Percentiles rank a stretch among this genome's conserved stretches.
Evolutionary conservation across 2,888 invertebrate genomes (phyloP).

Genomic region (Buathra laborator): DNA sequence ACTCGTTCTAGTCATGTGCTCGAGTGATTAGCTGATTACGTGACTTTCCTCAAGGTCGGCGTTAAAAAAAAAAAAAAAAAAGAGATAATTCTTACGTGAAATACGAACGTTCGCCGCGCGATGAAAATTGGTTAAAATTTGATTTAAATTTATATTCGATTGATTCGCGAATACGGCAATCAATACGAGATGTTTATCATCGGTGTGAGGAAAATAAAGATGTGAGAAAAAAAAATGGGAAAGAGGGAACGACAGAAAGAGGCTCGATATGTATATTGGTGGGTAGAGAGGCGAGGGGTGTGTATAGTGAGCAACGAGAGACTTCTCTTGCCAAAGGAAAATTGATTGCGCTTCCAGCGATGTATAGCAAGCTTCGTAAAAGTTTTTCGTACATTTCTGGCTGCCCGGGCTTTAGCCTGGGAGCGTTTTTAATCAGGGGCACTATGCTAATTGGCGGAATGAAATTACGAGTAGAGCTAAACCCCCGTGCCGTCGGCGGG

Average conservation of each 20-base stretch:
- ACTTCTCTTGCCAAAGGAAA: conserved; percentile 47
- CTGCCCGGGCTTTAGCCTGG: conserved; percentile 53
- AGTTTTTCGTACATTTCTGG: conserved; percentile 56
- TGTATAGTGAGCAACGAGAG: conserved; percentile 6
- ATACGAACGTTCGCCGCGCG: not conserved
- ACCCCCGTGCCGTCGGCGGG: conserved; percentile 53
- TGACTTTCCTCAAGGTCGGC: not conserved
- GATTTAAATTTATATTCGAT: not conserved
- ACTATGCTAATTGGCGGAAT: conserved; percentile 75
- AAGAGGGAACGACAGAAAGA: conserved; percentile 17
- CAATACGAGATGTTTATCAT: not conserved
- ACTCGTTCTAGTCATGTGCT: conserved; percentile 2
- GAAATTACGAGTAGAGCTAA: conserved; percentile 73
- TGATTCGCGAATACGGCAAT: not conserved
- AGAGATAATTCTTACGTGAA: not conserved
- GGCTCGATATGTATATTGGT: conserved; percentile 26
- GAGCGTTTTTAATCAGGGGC: conserved; percentile 75
- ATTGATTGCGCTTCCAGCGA: conserved; percentile 46
- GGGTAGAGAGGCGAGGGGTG: not conserved
- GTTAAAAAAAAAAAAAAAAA: not conserved
- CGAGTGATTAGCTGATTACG: not conserved
- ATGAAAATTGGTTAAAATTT: not conserved
- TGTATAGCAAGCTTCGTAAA: conserved; percentile 42
- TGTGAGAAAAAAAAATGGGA: conserved; percentile 4
- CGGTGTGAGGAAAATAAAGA: not conserved